These are phyloP conservation scores for Pachliopta kotzebuea DNA, from an alignment of 2,888 invertebrate genomes.

Conservation along the genomic window DNA sequence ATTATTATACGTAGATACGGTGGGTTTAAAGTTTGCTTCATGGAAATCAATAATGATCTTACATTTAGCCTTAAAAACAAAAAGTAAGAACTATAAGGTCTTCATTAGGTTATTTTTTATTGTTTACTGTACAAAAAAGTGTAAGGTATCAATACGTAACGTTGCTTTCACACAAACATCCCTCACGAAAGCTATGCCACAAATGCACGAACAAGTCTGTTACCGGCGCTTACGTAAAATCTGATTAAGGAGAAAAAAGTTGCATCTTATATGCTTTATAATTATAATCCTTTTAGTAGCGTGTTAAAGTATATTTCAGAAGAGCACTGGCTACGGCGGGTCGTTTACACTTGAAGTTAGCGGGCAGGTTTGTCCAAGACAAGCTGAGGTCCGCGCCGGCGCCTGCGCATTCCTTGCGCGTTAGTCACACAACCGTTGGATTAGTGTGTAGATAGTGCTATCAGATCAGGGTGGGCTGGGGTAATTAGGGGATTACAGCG, in stretches of 20 bases:
- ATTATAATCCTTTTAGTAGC: neutral
- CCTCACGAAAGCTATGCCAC: slow-evolving; percentile 35
- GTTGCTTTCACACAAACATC: slow-evolving; percentile 17
- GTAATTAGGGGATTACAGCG: slow-evolving; percentile 55
- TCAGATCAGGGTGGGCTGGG: slow-evolving; percentile 44
- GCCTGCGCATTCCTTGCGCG: slow-evolving; percentile 39
- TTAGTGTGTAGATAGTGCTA: slow-evolving; percentile 52
- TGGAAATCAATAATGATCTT: too few relatives aligned
- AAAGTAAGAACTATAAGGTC: too few relatives aligned
- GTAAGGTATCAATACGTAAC: neutral
- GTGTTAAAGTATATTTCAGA: slow-evolving; percentile 1
- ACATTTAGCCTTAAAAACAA: too few relatives aligned
- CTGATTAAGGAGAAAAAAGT: slow-evolving; percentile 24
- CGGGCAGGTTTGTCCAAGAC: slow-evolving; percentile 39
- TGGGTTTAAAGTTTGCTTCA: too few relatives aligned
- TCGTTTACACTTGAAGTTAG: slow-evolving; percentile 31
- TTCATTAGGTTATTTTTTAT: too few relatives aligned
- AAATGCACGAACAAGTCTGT: slow-evolving; percentile 36
- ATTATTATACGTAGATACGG: too few relatives aligned
- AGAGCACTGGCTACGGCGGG: neutral
- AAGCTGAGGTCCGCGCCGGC: slow-evolving; percentile 30
- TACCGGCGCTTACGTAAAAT: slow-evolving; percentile 38
- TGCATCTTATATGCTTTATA: slow-evolving; percentile 2
- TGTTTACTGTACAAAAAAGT: neutral
- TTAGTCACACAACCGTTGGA: slow-evolving; percentile 47